These are phyloP conservation scores for Gari tellinella DNA, from an alignment of 2,888 invertebrate genomes.

Conservation along the genomic window DNA sequence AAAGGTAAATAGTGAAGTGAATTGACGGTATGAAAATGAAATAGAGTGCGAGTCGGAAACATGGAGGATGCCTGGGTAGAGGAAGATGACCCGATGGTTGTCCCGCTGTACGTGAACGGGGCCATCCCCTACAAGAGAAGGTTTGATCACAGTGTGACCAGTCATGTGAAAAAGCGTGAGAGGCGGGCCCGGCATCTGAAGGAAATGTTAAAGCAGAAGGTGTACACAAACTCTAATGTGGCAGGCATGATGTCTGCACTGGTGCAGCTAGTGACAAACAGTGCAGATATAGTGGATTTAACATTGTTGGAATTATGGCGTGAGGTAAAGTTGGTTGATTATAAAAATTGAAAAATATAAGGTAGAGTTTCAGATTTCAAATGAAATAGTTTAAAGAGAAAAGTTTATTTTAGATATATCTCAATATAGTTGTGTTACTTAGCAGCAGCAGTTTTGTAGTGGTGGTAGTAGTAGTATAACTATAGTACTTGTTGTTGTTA, in stretches of 20 bases:
- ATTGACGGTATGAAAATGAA: too few relatives aligned
- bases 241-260: constrained; percentile 47
- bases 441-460: too few relatives aligned
- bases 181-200: constrained; percentile 42
- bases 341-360: too few relatives aligned
- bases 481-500: too few relatives aligned
- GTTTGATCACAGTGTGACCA: constrained; percentile 41
- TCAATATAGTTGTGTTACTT: too few relatives aligned
- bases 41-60: too few relatives aligned
- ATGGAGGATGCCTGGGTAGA: too few relatives aligned
- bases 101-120: constrained; percentile 30
- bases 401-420: too few relatives aligned
- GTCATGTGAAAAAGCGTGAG: constrained; percentile 45
- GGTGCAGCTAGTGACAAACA: constrained; percentile 38
- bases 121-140: constrained; percentile 30
- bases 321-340: constrained; percentile 49
- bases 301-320: constrained; percentile 48
- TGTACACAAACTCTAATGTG: constrained; percentile 15
- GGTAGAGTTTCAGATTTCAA: too few relatives aligned
- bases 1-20: too few relatives aligned
- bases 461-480: too few relatives aligned
- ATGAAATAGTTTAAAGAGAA: too few relatives aligned
- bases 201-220: constrained; percentile 44
- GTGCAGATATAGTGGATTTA: constrained; percentile 44
- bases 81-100: constrained; percentile 19